phyloP scores from a whole-genome alignment of 2,113 vertebrate genomes.

The Rhynchomys soricoides region DNA sequence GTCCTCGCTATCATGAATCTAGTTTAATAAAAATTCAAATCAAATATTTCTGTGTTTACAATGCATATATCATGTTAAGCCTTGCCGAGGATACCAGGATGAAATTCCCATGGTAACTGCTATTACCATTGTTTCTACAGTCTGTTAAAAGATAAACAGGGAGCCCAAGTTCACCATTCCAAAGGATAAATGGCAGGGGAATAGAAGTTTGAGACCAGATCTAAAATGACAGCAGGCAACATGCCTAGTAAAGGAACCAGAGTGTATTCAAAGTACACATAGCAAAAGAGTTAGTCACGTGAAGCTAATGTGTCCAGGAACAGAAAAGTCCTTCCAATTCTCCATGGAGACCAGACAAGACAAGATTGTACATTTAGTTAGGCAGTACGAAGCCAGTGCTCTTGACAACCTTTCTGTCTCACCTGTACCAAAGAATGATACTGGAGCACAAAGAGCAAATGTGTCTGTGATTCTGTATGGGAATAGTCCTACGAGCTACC shows the following conservation, averaged over 20 bases:
- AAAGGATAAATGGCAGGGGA: background rate
- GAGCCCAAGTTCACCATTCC: background rate
- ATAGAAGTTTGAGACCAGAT: background rate
- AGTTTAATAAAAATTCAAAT: background rate
- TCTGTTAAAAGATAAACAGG: slow-evolving; percentile 14
- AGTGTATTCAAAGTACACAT: background rate
- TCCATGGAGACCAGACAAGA: slow-evolving; percentile 37
- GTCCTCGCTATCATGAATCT: background rate
- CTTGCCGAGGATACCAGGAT: background rate
- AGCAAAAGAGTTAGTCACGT: background rate
- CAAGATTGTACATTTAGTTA: slow-evolving; percentile 17
- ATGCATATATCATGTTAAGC: background rate
- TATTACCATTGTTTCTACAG: background rate
- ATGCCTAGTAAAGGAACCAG: background rate
- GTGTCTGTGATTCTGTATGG: background rate
- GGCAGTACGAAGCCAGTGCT: background rate
- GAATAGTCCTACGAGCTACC: background rate
- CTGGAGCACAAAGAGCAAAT: background rate
- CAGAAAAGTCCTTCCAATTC: slow-evolving; percentile 1
- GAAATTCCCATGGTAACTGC: background rate
- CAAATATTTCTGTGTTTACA: background rate
- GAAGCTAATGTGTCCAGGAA: background rate
- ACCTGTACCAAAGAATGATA: background rate
- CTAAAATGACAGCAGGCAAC: background rate
- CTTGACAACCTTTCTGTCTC: background rate